A percentile compares a stretch with the other conserved stretches of the same genome.
Evolutionary conservation across 2,888 invertebrate genomes (phyloP).

Genomic region (Erynnis tages): DNA sequence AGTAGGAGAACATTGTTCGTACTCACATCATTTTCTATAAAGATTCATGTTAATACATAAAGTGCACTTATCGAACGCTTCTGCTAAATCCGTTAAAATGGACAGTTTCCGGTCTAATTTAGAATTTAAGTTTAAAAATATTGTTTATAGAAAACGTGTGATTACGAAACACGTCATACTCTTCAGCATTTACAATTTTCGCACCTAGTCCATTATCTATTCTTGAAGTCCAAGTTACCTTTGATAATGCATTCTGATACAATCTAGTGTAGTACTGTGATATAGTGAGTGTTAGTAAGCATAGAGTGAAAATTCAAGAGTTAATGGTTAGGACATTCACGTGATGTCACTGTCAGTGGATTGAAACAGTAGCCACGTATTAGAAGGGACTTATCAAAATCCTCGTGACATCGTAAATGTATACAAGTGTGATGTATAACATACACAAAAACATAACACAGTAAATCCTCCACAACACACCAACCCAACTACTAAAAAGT

Average conservation of each 20-base stretch:
- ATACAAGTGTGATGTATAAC: conserved; percentile 4
- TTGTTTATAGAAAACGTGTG: conserved; percentile 49
- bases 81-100: conserved; percentile 12
- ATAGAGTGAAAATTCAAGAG: conserved; percentile 31
- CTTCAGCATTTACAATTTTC: conserved; percentile 73
- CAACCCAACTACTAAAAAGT: conserved; percentile 56
- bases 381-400: background rate
- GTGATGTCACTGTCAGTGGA: conserved; percentile 4
- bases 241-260: conserved; percentile 50
- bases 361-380: conserved; percentile 1
- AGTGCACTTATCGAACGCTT: conserved; percentile 15
- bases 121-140: no score
- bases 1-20: conserved; percentile 44
- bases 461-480: conserved; percentile 34
- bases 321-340: conserved; percentile 12
- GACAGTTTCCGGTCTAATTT: background rate
- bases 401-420: background rate
- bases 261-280: conserved; percentile 50
- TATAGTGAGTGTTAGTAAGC: conserved; percentile 73
- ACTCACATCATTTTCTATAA: conserved; percentile 51
- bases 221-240: conserved; percentile 79
- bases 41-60: conserved; percentile 9
- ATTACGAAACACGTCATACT: conserved; percentile 35
- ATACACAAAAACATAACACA: conserved; percentile 27
- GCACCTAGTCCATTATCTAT: conserved; percentile 78